Percentiles rank a stretch among this genome's conserved stretches.
These are phyloP conservation scores for Sinocyclocheilus anshuiensis DNA, from an alignment of 2,113 vertebrate genomes.

Conservation along the genomic window DNA sequence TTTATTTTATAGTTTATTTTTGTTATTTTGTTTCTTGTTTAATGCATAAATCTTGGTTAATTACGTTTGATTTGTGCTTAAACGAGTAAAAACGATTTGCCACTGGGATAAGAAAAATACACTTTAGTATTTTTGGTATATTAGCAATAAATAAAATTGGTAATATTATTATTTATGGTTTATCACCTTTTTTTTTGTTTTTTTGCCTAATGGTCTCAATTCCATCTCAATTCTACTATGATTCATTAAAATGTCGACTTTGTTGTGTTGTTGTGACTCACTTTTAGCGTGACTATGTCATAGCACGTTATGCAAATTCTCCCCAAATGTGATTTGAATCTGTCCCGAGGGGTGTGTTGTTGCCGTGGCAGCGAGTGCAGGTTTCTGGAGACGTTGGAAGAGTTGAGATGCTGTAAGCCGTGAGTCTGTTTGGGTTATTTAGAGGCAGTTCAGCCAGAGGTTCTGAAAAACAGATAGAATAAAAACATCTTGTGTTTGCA, in stretches of 20 bases:
- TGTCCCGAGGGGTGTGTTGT: background rate
- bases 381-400: background rate
- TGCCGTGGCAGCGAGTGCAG: background rate
- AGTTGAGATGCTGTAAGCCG: background rate
- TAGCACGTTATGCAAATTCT: slow-evolving; percentile 26
- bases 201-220: background rate
- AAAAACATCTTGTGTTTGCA: background rate
- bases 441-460: background rate
- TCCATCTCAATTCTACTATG: background rate
- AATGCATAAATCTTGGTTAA: too few relatives aligned
- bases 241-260: background rate
- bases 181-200: background rate
- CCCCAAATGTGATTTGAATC: slow-evolving; percentile 17
- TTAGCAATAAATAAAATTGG: background rate
- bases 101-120: background rate
- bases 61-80: background rate
- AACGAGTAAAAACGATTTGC: background rate
- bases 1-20: too few relatives aligned
- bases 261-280: slow-evolving; percentile 1
- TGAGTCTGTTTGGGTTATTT: background rate
- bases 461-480: background rate
- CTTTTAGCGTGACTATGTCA: background rate
- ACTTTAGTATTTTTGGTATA: too few relatives aligned
- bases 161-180: background rate
- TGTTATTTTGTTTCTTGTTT: too few relatives aligned